Base-by-base conservation (phyloP, 2,888 invertebrate genomes). In the Athalia circularis region DNA sequence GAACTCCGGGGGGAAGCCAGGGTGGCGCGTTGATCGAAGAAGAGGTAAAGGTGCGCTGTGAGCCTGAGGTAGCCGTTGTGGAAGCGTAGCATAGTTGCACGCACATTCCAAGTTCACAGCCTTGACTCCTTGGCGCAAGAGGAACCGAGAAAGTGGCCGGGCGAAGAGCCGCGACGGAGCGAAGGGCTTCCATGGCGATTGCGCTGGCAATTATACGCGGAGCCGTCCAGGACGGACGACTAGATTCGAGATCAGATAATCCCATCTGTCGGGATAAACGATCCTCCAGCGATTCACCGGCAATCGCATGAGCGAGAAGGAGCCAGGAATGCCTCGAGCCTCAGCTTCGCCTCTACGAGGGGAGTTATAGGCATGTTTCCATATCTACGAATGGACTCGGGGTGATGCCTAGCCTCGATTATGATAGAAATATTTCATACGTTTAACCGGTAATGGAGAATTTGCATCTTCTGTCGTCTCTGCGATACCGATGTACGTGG, bases 191-290 rank as follows among this genome's bases (percentile, higher is more conserved):
- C 70, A 80, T 80, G 80, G 80, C 85, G 85, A 85, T 86, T 80
- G 81, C 85, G 85, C 85, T 87, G 87, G 88, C 88, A 88, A 88
- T 88, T 88, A 88, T 87, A 88, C 87, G 87, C 84, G 85, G 84
- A 87, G 87, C 85, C 86, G 86, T 87, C 86, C 85, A 75, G 75
- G 75, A 75, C 75, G 75, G 62, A 75, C 83, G 86, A 85, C 87
- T 88, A 88, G 87, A 88, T 88, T 88, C 86, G 84, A 87, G 87
- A 88, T 87, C 87, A 86, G 88, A 88, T 88, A 88, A 87, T 87
- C 86, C 87, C 87, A 87, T 87, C 87, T 87, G 88, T 88, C 88
- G 87, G 86, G 85, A 86, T 86, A 87, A 87, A 86, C 87, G 87
- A 84, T 81, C 85, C 85, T 86, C 87, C 83, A 87, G 84, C 87